phyloP scores from a whole-genome alignment of 2,797 vertebrate species.

The Micrastur ruficollis region DNA sequence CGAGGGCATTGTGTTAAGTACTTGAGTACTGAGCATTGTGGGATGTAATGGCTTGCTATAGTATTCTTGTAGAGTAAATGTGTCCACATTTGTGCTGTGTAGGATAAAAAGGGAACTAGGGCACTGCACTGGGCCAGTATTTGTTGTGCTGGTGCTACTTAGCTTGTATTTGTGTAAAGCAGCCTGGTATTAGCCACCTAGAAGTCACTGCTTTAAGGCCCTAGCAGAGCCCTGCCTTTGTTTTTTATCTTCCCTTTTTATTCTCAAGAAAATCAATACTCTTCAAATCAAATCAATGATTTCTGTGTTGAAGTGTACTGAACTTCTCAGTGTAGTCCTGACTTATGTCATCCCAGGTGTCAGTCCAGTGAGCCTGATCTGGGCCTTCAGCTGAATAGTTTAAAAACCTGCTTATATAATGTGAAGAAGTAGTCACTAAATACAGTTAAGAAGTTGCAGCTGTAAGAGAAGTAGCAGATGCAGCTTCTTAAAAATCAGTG shows the following conservation, averaged over 20 bases:
- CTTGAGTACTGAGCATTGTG: neutral
- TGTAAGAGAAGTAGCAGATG: neutral
- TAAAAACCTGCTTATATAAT: accelerated
- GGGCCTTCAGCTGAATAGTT: neutral
- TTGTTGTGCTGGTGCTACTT: neutral
- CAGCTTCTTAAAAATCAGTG: neutral
- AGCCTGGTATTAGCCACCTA: neutral
- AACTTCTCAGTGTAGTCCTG: neutral
- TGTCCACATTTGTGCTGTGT: neutral
- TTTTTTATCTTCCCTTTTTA: neutral
- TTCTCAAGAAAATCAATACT: neutral
- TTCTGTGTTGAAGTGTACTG: neutral
- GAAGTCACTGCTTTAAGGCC: neutral
- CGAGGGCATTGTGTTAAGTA: neutral
- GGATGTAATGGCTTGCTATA: accelerated
- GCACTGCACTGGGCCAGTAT: neutral
- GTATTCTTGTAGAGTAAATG: neutral
- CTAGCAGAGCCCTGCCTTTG: neutral
- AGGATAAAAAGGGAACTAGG: neutral
- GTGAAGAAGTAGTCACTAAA: neutral
- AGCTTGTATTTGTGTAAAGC: accelerated
- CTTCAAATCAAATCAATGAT: neutral
- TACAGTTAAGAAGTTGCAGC: neutral
- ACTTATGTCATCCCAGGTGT: neutral
- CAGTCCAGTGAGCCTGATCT: neutral